Evolutionary conservation across 2,888 invertebrate species (phyloP).

Genomic region (Heliconius cydno): DNA sequence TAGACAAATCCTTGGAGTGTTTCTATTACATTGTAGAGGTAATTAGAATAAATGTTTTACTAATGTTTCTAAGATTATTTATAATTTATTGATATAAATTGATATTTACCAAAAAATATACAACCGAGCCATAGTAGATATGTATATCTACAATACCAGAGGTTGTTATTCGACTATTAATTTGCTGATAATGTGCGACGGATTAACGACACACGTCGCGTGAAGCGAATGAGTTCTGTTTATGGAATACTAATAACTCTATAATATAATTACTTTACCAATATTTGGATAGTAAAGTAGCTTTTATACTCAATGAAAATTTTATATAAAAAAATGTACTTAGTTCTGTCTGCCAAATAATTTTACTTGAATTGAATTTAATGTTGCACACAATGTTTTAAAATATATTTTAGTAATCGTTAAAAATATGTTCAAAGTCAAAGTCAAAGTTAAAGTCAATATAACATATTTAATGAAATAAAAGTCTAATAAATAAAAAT

Average conservation of each 20-base stretch:
- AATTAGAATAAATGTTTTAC: background rate
- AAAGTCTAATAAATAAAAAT: background rate
- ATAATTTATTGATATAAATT: background rate
- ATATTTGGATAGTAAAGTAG: background rate
- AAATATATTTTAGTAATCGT: no score
- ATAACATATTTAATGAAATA: background rate
- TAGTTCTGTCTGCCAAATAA: no score
- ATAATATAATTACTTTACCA: background rate
- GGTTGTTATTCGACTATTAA: slow-evolving; percentile 70
- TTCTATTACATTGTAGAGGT: background rate
- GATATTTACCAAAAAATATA: background rate
- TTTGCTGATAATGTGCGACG: slow-evolving; percentile 71
- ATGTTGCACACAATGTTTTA: background rate
- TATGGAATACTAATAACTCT: slow-evolving; percentile 32
- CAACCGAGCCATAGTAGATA: slow-evolving; percentile 9
- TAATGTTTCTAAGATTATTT: background rate
- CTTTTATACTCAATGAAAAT: no score
- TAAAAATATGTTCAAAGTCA: no score
- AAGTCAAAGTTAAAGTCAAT: no score
- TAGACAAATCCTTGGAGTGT: background rate
- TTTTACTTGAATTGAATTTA: background rate
- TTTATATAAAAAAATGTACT: no score
- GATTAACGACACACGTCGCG: slow-evolving; percentile 59
- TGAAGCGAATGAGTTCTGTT: slow-evolving; percentile 51
- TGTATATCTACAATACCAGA: slow-evolving; percentile 60